Conservation (phyloP, 1,140 invertebrate species). For the Frieseomelitta varia region DNA sequence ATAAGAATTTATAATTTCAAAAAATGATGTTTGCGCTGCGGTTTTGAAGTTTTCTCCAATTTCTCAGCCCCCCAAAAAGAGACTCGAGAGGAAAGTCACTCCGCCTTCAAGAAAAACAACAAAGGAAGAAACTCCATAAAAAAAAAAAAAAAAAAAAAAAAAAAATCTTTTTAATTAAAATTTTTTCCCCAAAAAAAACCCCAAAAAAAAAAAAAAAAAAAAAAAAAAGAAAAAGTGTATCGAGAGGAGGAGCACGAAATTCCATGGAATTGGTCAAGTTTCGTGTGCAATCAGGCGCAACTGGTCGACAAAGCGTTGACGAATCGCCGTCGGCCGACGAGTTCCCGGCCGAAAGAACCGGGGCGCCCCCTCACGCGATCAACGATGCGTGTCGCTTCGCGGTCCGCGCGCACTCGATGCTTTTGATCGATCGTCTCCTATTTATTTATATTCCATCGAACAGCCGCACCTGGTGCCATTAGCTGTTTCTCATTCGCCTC, state of each 20-base stretch:
- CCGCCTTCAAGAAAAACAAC: no score
- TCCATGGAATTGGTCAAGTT: slow-evolving; percentile 16
- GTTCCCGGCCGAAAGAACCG: slow-evolving; percentile 2
- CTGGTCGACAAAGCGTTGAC: slow-evolving; percentile 51
- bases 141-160: no score
- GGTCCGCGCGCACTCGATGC: slow-evolving; percentile 52
- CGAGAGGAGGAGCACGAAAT: not conserved
- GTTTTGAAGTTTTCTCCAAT: no score
- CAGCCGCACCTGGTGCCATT: slow-evolving; percentile 68
- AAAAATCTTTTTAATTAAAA: no score
- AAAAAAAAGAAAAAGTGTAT: no score
- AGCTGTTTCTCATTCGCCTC: slow-evolving; percentile 60
- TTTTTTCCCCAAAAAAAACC: no score
- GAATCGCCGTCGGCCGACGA: slow-evolving; percentile 26
- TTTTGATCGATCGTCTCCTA: slow-evolving; percentile 71
- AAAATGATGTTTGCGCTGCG: no score
- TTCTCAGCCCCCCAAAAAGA: no score
- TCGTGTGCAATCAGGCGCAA: slow-evolving; percentile 14
- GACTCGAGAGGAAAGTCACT: no score
- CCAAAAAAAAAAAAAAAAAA: no score
- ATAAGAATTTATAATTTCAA: no score
- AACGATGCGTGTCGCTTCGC: slow-evolving; percentile 62
- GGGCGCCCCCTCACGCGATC: slow-evolving; percentile 29
- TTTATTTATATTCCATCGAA: slow-evolving; percentile 73
- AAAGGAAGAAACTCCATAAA: no score